Conservation (phyloP, 2,113 vertebrate genomes). For the Rhea pennata region DNA sequence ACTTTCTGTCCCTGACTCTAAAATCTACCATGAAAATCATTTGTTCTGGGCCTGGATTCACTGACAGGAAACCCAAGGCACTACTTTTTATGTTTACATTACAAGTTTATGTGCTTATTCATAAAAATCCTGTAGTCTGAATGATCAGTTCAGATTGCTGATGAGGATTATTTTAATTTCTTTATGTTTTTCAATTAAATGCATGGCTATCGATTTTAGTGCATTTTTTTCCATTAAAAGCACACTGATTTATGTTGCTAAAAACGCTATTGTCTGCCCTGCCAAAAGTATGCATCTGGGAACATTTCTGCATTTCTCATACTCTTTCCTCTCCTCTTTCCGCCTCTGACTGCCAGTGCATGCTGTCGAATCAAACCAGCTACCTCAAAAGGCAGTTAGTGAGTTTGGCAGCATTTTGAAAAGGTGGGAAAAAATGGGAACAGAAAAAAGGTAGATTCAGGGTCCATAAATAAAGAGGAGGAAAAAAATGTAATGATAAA, state of each 20-base stretch:
- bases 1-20: background rate
- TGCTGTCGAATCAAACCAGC: slow-evolving; percentile 49
- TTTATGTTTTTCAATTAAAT: slow-evolving; percentile 66
- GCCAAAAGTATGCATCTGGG: slow-evolving; percentile 68
- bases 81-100: slow-evolving; percentile 42
- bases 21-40: slow-evolving; percentile 25
- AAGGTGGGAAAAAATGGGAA: background rate
- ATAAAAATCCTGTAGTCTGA: slow-evolving; percentile 59
- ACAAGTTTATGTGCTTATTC: slow-evolving; percentile 60
- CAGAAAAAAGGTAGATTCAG: slow-evolving; percentile 27
- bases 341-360: slow-evolving; percentile 16
- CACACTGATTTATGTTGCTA: slow-evolving; percentile 62
- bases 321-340: slow-evolving; percentile 59
- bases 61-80: slow-evolving; percentile 57
- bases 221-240: slow-evolving; percentile 56
- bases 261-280: slow-evolving; percentile 51
- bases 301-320: slow-evolving; percentile 58
- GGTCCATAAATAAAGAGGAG: background rate
- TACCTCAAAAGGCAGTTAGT: slow-evolving; percentile 51
- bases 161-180: slow-evolving; percentile 68
- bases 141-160: slow-evolving; percentile 46
- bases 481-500: background rate
- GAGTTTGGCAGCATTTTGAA: slow-evolving; percentile 28
- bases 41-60: slow-evolving; percentile 50
- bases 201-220: slow-evolving; percentile 48